Conservation (phyloP, 1,140 invertebrate species). For the Atopsyche davidsoni region DNA sequence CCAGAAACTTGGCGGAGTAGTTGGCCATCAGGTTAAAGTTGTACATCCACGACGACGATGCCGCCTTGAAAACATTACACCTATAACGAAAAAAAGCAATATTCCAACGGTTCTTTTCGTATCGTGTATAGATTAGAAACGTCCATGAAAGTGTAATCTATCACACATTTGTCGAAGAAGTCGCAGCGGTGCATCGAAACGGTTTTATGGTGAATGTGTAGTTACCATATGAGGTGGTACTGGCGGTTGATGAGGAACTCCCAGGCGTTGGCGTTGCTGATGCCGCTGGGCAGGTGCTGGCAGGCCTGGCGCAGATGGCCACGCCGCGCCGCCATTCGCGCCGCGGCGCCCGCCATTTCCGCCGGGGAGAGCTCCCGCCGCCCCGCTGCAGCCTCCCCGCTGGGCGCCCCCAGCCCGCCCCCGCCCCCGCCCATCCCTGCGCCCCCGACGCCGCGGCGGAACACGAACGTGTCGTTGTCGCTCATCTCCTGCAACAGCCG, state of each 20-base stretch:
- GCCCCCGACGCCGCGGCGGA: conserved; percentile 5
- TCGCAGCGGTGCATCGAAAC: no score
- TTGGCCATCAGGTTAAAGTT: conserved; percentile 80
- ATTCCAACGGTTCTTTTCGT: neutral
- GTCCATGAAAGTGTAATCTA: no score
- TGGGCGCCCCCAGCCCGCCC: conserved; percentile 35
- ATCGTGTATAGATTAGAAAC: no score
- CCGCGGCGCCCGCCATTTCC: conserved; percentile 24
- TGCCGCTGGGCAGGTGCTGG: conserved; percentile 26
- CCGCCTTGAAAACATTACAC: conserved; percentile 83
- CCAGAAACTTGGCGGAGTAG: conserved; percentile 69
- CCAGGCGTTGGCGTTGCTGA: conserved; percentile 71
- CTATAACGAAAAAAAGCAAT: conserved; percentile 29
- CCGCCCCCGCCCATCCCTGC: conserved; percentile 5
- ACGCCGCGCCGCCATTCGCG: conserved; percentile 39
- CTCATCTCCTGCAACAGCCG: conserved; percentile 25
- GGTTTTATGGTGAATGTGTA: no score
- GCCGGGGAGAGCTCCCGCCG: conserved; percentile 16
- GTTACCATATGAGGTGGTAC: conserved; percentile 69
- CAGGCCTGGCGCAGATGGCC: conserved; percentile 39
- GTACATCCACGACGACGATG: conserved; percentile 84
- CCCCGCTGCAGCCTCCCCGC: conserved; percentile 9
- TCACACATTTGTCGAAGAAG: no score
- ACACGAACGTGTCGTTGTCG: conserved; percentile 25
- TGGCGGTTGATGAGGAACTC: conserved; percentile 75